Evolutionary conservation across 2,113 vertebrate species (phyloP), one percentile per base, ranked within the genome.

Genomic region (Pangasianodon gigas): DNA sequence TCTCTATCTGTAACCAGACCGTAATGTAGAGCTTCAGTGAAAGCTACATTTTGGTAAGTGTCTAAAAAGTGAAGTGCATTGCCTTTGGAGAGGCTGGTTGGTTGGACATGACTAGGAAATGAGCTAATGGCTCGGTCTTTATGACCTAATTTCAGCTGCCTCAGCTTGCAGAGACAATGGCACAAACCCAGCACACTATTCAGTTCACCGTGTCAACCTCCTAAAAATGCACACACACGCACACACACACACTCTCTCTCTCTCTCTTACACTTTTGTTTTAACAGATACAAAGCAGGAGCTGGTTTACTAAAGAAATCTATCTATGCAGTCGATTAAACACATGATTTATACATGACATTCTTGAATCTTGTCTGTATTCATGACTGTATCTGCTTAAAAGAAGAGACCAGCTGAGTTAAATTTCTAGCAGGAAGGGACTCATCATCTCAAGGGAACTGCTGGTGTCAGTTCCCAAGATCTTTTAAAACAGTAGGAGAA

Each of bases 121-220:
- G 94, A 95, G 93, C 92, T 94, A 92, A 95, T 93, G 91, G 93
- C 85, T 91, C 51, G 32, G 91, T 94, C 92, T 93, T 93, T 67
- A 82, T 95, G 93, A 91, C 93, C 93, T 94, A 92, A 94, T 94
- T 95, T 94, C 93, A 94, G 92, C 93, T 89, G 75, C 77, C 91
- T 87, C 89, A 74, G 90, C 65, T 86, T 88, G 32, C 84, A 44
- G 84, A 92, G 91, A 89, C 89, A 90, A 90, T 89, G 88, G 74
- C 88, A 84, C 62, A 87, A 90, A 24, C 62, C 32, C 90, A 80
- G 48, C 14, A 62, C 37, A 18, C 48, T 37, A 32, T 60, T 41
- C 54, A 75, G 44, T 67, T 85, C 58, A 85, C 54, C 5, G 37
- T 71, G 60, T 86, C 82, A 85, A 32, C 48, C 60, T 71, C 82